These are phyloP conservation scores for Coracopsis vasa DNA, from an alignment of 2,113 vertebrate species.

Conservation along the genomic window DNA sequence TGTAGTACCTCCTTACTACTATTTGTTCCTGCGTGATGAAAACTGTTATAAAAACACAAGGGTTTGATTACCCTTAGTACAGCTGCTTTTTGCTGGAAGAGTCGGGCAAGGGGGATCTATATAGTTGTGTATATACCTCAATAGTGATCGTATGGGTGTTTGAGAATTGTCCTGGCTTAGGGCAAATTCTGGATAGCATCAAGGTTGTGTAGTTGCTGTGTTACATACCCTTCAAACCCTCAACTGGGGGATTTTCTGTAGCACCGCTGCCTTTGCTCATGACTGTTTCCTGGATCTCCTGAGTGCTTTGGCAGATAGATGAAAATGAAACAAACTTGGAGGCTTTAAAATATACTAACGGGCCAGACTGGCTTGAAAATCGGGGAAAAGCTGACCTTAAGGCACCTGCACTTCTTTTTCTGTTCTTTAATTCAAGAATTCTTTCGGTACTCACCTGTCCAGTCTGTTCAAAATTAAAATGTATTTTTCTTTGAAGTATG, in stretches of 20 bases:
- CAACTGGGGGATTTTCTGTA: neutral
- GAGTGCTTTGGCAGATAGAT: neutral
- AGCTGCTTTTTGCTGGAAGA: neutral
- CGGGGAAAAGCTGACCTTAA: neutral
- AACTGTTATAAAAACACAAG: neutral
- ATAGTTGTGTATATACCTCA: neutral
- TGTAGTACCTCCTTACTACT: neutral
- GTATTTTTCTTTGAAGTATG: conserved; percentile 24
- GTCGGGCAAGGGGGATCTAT: rapidly evolving
- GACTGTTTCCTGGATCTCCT: neutral
- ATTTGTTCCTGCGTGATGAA: neutral
- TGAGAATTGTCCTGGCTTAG: neutral
- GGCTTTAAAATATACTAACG: neutral
- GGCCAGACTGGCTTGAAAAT: neutral
- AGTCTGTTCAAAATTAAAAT: neutral
- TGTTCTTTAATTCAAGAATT: neutral
- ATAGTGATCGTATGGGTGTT: rapidly evolving
- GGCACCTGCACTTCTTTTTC: neutral
- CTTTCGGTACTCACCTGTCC: conserved; percentile 5
- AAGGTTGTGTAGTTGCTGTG: rapidly evolving
- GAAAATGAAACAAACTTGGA: neutral
- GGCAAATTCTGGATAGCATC: neutral
- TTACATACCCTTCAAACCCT: neutral
- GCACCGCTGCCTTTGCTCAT: neutral
- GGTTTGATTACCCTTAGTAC: neutral